Evolutionary conservation across 1,140 invertebrate species (phyloP).

Genomic region (Psilanteris sp.): DNA sequence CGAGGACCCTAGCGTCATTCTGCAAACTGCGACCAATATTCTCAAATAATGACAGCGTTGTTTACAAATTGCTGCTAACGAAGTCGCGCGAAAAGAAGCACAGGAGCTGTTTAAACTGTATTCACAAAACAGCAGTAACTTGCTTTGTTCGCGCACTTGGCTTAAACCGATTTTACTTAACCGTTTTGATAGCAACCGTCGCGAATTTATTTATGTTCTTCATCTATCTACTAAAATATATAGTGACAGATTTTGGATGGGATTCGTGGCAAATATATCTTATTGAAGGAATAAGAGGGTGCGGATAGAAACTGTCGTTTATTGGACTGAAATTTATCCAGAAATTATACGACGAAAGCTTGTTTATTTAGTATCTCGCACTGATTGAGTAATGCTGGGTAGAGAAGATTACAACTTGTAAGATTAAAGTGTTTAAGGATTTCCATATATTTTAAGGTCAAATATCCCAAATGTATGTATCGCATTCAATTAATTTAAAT

Average conservation of each 20-base stretch:
- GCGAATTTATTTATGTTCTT: constrained; percentile 24
- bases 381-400: constrained; percentile 1
- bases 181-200: not conserved
- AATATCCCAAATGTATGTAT: too few relatives aligned
- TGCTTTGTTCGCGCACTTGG: too few relatives aligned
- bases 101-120: too few relatives aligned
- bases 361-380: constrained; percentile 5
- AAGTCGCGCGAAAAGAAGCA: not conserved
- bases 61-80: constrained; percentile 16
- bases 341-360: constrained; percentile 11
- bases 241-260: constrained; percentile 23
- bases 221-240: constrained; percentile 27
- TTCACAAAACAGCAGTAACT: too few relatives aligned
- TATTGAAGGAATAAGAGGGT: constrained; percentile 5
- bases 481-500: too few relatives aligned
- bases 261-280: constrained; percentile 11
- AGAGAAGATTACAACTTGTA: too few relatives aligned
- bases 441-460: too few relatives aligned
- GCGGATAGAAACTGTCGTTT: constrained; percentile 6
- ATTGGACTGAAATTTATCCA: constrained; percentile 18
- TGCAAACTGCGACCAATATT: constrained; percentile 1
- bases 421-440: too few relatives aligned
- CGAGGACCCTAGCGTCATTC: constrained; percentile 10
- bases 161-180: constrained; percentile 6
- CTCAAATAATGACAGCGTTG: constrained; percentile 16